Conservation (phyloP, 2,113 vertebrate genomes). For the Agelaius phoeniceus region DNA sequence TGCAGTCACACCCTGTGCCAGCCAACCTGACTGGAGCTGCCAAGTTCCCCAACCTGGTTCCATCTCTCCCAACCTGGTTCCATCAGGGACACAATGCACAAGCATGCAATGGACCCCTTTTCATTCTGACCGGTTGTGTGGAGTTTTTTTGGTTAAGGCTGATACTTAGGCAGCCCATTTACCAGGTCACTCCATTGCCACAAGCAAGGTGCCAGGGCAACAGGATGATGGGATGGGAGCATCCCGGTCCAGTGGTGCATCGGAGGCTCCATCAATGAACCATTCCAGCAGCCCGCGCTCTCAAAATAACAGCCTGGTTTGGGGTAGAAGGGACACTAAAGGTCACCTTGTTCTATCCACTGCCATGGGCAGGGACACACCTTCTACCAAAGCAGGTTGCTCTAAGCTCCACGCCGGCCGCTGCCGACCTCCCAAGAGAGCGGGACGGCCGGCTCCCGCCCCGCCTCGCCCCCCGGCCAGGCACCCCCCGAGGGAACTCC, state of each 20-base stretch:
- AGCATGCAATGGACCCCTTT: rapidly evolving
- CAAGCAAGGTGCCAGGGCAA: neutral
- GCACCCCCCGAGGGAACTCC: no score
- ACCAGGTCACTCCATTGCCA: rapidly evolving
- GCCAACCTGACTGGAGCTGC: neutral
- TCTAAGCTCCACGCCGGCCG: neutral
- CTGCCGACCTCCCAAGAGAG: neutral
- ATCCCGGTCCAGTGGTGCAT: neutral
- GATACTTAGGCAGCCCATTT: neutral
- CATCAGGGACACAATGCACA: neutral
- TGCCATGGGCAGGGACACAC: neutral
- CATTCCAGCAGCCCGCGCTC: neutral
- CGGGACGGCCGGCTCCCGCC: neutral
- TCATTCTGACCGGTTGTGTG: neutral
- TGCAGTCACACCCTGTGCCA: rapidly evolving
- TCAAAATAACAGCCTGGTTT: neutral
- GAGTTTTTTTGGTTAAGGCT: rapidly evolving
- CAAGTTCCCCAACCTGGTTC: neutral
- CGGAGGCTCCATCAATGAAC: neutral
- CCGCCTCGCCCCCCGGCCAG: neutral
- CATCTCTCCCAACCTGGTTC: no score
- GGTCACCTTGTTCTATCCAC: neutral
- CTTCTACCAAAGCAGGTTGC: neutral
- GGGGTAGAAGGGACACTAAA: neutral
- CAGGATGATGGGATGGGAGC: neutral